Conservation (phyloP, 2,888 invertebrate genomes). For the Parnassius smintheus region DNA sequence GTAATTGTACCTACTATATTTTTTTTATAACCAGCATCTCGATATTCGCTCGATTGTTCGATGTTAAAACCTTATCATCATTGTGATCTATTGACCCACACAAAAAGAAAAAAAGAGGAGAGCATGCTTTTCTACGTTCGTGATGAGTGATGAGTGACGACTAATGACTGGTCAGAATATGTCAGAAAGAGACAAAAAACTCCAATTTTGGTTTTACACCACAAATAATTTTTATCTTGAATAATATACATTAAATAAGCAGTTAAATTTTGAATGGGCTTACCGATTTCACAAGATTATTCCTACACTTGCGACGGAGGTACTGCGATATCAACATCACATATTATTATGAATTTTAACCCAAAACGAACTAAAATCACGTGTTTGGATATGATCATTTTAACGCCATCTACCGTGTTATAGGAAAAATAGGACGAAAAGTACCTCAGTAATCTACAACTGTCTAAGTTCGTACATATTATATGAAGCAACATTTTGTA, state of each 20-base stretch:
- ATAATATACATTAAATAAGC: neutral
- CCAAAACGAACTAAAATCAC: conserved; percentile 2
- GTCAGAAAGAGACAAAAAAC: neutral
- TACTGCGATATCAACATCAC: conserved; percentile 7
- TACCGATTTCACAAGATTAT: conserved; percentile 22
- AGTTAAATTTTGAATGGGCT: neutral
- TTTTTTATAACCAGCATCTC: too few species aligned
- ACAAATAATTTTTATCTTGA: neutral
- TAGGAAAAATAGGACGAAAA: neutral
- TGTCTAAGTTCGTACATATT: too few species aligned
- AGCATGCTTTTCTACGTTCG: too few species aligned
- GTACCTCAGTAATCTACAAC: too few species aligned
- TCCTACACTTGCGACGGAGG: neutral
- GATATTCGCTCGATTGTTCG: too few species aligned
- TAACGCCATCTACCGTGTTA: conserved; percentile 3
- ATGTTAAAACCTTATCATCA: too few species aligned
- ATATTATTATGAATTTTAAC: conserved; percentile 2
- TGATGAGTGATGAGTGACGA: too few species aligned
- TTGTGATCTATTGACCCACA: too few species aligned
- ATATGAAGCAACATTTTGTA: too few species aligned
- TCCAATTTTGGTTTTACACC: neutral
- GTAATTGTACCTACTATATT: too few species aligned
- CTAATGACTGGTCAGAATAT: too few species aligned
- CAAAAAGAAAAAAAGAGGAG: too few species aligned
- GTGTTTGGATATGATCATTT: neutral